Evolutionary conservation across 2,113 vertebrate genomes (phyloP).

Genomic region (Ifrita kowaldi): DNA sequence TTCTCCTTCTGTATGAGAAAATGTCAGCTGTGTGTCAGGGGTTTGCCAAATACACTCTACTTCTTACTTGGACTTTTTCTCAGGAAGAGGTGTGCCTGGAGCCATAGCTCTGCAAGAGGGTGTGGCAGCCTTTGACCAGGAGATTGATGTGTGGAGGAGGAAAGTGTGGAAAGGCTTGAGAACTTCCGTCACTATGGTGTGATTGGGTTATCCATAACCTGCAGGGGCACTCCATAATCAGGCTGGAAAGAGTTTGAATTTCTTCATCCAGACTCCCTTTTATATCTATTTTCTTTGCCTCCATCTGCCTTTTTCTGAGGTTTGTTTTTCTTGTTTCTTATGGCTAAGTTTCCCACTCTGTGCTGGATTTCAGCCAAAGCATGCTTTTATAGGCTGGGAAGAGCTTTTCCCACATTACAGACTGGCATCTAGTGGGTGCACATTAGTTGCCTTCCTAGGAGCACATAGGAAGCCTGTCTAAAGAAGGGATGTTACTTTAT

Average conservation of each 20-base stretch:
- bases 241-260: background rate
- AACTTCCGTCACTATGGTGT: background rate
- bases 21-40: background rate
- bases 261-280: background rate
- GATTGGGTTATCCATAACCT: background rate
- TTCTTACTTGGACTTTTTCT: background rate
- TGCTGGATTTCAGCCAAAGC: slow-evolving; percentile 24
- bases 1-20: background rate
- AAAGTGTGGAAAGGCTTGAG: background rate
- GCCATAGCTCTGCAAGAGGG: background rate
- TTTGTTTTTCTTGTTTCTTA: slow-evolving; percentile 42
- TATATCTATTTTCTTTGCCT: slow-evolving; percentile 40
- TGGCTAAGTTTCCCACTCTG: background rate
- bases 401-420: slow-evolving; percentile 4
- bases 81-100: background rate
- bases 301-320: background rate
- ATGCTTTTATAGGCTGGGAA: background rate
- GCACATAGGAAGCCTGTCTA: background rate
- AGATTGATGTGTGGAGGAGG: background rate
- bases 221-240: background rate
- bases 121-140: background rate
- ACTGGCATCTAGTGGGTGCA: slow-evolving; percentile 29
- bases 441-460: background rate
- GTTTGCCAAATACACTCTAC: background rate
- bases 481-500: background rate